Conservation (phyloP, 1,140 invertebrate species). For the Stegodyphus mimosarum region DNA sequence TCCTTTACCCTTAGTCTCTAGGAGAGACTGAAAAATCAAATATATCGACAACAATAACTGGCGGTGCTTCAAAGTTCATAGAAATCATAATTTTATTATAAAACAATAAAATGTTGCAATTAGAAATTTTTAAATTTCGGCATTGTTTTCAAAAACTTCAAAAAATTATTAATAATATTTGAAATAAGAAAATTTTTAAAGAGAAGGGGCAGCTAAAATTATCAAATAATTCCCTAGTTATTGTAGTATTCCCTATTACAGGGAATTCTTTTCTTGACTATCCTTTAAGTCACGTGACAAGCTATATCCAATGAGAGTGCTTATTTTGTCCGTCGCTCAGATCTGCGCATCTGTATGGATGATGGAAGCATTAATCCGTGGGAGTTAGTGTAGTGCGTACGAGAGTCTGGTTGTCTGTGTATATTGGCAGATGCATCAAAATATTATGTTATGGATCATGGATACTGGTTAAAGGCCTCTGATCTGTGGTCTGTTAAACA, state of each 20-base stretch:
- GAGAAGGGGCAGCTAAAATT: not conserved
- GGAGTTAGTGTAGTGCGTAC: conserved; percentile 28
- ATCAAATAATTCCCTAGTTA: not conserved
- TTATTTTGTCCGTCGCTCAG: not conserved
- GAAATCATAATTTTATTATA: too few species aligned
- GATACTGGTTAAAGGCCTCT: conserved; percentile 17
- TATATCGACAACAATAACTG: too few species aligned
- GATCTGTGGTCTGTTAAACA: not conserved
- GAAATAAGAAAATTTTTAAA: not conserved
- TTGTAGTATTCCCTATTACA: conserved; percentile 7
- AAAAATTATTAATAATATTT: too few species aligned
- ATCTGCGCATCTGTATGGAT: conserved; percentile 43
- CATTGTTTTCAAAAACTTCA: too few species aligned
- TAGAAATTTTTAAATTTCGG: too few species aligned
- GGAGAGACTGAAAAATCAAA: too few species aligned
- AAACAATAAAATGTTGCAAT: too few species aligned
- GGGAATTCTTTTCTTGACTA: conserved; percentile 6
- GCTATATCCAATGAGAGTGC: conserved; percentile 3
- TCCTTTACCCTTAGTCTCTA: too few species aligned
- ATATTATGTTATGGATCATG: conserved; percentile 40
- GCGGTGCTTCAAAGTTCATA: too few species aligned
- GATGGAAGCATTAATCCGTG: conserved; percentile 24
- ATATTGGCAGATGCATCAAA: not conserved
- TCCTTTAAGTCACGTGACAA: conserved; percentile 21
- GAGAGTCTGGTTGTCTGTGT: not conserved